phyloP scores from a whole-genome alignment of 2,797 vertebrate genomes.

The Siniperca undulata region DNA sequence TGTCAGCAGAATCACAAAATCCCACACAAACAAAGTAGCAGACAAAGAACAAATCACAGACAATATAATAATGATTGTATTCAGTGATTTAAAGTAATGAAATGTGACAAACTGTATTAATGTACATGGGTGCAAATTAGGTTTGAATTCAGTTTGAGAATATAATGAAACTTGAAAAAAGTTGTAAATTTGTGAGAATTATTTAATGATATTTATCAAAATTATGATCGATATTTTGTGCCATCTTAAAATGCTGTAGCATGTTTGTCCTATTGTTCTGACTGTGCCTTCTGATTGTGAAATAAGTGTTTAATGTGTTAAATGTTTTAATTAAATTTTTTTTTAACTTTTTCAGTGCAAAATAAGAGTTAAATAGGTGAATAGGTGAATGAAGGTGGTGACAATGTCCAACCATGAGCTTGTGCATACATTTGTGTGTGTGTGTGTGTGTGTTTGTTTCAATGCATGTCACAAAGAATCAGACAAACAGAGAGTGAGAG shows the following conservation, averaged over 20 bases:
- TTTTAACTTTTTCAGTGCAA: background rate
- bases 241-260: background rate
- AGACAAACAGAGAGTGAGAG: conserved; percentile 48
- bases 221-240: background rate
- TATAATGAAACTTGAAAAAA: background rate
- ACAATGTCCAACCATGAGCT: background rate
- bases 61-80: background rate
- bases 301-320: background rate
- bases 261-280: background rate
- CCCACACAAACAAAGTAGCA: background rate
- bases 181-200: background rate
- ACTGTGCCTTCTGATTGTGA: background rate
- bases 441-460: conserved; percentile 40
- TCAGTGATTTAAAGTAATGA: background rate
- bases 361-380: conserved; percentile 8
- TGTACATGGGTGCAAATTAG: background rate
- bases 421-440: conserved; percentile 11
- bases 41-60: background rate
- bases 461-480: conserved; percentile 51
- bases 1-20: conserved; percentile 5
- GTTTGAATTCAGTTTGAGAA: background rate
- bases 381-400: conserved; percentile 12
- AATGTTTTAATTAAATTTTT: background rate
- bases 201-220: background rate
- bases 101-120: background rate